Evolutionary conservation across 2,113 vertebrate species (phyloP), one percentile per base, ranked within the genome.

Genomic region (Corythoichthys intestinalis): DNA sequence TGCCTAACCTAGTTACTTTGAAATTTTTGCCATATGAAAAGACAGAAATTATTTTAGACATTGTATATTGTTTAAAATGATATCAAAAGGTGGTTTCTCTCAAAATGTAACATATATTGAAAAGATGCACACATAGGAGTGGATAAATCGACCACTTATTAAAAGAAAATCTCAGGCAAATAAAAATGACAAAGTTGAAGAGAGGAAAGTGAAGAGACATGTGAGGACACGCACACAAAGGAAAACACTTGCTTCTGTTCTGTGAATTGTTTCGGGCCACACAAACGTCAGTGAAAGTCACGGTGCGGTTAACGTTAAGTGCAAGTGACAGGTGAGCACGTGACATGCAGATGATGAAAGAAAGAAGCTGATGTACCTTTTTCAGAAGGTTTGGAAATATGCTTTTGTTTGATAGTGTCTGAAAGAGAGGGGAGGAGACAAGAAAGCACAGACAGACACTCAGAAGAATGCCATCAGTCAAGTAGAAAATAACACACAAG

Each of bases 401-500:
- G 95, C 94, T 96, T 97, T 95, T 95, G 95, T 97, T 97, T 97
- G 94, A 94, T 93, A 96, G 94, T 91, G 93, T 98, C 95, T 98
- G 96, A 93, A 98, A 97, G 87, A 94, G 92, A 96, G 93, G 92
- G 92, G 92, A 93, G 80, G 74, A 13, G 70, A n/a, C 34, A 81
- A 62, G 1, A 78, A 47, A 71, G 52, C 79, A 83, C 75, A 85
- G 84, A 86, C 74, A 88, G 84, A 86, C 72, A 73, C 79, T 82
- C 79, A 88, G 82, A 50, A 39, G 65, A 66, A 63, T 47, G 61
- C 13, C n/a, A 13, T 34, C 44, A 20, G 28, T 71, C 62, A 70
- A 67, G 76, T 53, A 62, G 69, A 63, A 78, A 46, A 66, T 66
- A 67, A 78, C 38, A 71, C 69, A 58, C 34, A 72, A 67, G 64